Evolutionary conservation across 2,113 vertebrate species (phyloP).

Genomic region (Pelusios castaneus): DNA sequence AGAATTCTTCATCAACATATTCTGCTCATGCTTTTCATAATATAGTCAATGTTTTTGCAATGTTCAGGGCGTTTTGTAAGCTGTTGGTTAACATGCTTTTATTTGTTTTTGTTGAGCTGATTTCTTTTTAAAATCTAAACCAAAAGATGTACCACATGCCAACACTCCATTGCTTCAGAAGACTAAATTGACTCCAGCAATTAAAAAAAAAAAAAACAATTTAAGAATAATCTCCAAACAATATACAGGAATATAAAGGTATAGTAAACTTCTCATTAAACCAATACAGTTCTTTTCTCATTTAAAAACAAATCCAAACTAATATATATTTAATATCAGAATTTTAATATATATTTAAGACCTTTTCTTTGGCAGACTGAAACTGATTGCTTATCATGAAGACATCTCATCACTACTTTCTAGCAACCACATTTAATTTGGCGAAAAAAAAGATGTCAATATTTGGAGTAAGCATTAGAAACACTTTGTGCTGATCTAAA

Average conservation of each 20-base stretch:
- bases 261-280: neutral
- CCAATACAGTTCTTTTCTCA: fast-evolving
- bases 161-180: neutral
- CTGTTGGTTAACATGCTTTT: neutral
- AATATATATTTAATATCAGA: neutral
- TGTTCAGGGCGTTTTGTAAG: neutral
- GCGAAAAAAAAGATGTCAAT: neutral
- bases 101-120: neutral
- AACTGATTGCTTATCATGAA: neutral
- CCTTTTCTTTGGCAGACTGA: neutral
- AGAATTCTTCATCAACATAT: conserved; percentile 8
- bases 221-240: neutral
- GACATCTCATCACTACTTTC: neutral
- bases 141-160: neutral
- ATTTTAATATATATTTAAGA: neutral
- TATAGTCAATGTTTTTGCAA: conserved; percentile 15
- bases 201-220: neutral
- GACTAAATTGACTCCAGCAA: conserved; percentile 2
- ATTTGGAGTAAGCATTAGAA: neutral
- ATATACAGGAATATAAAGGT: neutral
- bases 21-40: conserved; percentile 19
- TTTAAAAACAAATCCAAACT: neutral
- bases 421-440: neutral
- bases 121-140: neutral
- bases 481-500: neutral